Base-by-base conservation (phyloP, 2,888 invertebrate genomes). In the Agonum fuliginosum region DNA sequence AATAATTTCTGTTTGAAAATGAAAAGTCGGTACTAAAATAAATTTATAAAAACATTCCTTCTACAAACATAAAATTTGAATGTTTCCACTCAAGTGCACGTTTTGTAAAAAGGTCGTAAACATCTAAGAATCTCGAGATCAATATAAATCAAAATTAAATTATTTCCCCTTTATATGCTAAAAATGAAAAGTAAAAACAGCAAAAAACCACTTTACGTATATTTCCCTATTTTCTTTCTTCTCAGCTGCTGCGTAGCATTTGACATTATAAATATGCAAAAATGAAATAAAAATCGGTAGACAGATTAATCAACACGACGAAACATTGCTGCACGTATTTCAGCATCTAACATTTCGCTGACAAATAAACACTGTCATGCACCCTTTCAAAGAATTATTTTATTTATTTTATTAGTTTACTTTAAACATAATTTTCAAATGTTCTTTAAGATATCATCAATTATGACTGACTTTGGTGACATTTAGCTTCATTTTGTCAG, bases 231-330 rank as follows among this genome's bases (percentile, higher is more conserved):
- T 48, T 48, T 48, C 19, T 48, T 48, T 20, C 48, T 48, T 48
- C 20, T 27, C 27, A 30, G 0, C 41, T 34, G 17, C 62, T 30
- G 17, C 34, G 67, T 20, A 41, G 41, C 41, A 37, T 37, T 37
- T 48, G 43, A 14, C 48, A 17, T 46, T 46, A 71, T 71, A 71
- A 71, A 71, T 71, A 71, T 71, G 70, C 70, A 71, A 71, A 71
- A 48, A 46, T 34, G 37, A 34, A 41, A 62, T 62, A 34, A 41
- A 34, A 41, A 37, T 34, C 41, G 8, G 48, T 48, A 48, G 67
- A 27, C 46, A 71, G 70, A 48, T 71, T 71, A 46, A 71, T 71
- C 46, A 48, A 71, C 43, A 71, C 34, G 70, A 71, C 43, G 14
- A 14, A 62, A 62, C 27, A 46, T 20, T 43, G 24, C n/a, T 43